Base-by-base conservation (phyloP, 2,113 vertebrate genomes). In the Zapus hudsonius region DNA sequence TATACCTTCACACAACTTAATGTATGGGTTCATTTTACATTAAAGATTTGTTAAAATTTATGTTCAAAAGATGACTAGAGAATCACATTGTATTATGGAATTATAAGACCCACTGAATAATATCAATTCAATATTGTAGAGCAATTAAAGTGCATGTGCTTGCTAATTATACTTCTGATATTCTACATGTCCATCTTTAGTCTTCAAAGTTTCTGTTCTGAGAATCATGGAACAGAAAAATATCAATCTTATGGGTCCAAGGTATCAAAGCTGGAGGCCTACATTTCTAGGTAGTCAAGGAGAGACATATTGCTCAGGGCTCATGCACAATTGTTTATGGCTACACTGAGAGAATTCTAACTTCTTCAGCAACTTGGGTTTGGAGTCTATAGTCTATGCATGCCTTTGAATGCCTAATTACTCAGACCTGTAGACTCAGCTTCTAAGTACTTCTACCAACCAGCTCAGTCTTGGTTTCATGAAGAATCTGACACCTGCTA, bases 171-270 rank as follows among this genome's bases (percentile, higher is more conserved):
- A 7, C 55, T 63, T 7, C 76, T 95, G 33, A 33, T 17, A 0
- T 96, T 95, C 47, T 94, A 84, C 84, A 92, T 95, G 52, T 84
- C 12, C n/a, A 90, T 31, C 25, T 75, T 96, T 89, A 93, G 81
- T 81, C 55, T 96, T 93, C 57, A 67, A 42, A 40, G 36, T 36
- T 80, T 75, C 33, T 94, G 19, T 73, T 85, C 70, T 33, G 72
- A 15, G 33, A 97, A 95, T 40, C 88, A 72, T 75, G 2, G 63
- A 90, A 16, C 0, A n/a, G n/a, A n/a, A n/a, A n/a, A n/a, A n/a
- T n/a, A n/a, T n/a, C n/a, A n/a, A n/a, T n/a, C n/a, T n/a, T n/a
- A n/a, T n/a, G 15, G 33, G 11, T 33, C 16, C 64, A 66, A 66
- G 64, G 7, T 66, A 33, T 13, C 31, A 66, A 66, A 33, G 64